Evolutionary conservation across 2,888 invertebrate genomes (phyloP).

Genomic region (Petrolisthes cinctipes): DNA sequence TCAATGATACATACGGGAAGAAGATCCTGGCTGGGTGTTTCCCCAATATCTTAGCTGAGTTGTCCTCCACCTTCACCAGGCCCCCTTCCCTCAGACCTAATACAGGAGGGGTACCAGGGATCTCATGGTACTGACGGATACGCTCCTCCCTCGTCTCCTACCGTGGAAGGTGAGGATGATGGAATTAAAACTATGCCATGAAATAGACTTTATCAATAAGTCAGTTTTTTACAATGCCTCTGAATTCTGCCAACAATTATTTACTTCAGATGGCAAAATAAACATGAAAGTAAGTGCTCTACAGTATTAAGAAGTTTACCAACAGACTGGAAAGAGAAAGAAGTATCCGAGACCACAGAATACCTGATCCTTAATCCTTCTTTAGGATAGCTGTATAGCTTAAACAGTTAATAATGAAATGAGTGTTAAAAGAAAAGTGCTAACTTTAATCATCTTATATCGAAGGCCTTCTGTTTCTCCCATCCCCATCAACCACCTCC

Average conservation of each 20-base stretch:
- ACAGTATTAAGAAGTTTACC: too few species aligned
- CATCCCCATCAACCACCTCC: neutral
- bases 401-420: neutral
- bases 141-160: constrained; percentile 81
- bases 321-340: too few species aligned
- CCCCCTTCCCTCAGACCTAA: constrained; percentile 82
- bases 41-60: constrained; percentile 76
- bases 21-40: constrained; percentile 78
- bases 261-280: too few species aligned
- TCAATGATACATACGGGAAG: constrained; percentile 72
- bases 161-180: neutral
- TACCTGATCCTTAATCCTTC: neutral
- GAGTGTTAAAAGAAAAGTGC: neutral
- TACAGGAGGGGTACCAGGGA: constrained; percentile 75
- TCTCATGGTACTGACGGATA: constrained; percentile 78
- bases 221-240: neutral
- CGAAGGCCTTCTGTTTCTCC: neutral
- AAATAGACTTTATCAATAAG: neutral
- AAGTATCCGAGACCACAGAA: too few species aligned
- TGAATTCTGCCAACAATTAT: neutral
- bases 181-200: neutral
- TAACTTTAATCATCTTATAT: neutral
- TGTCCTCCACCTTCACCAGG: constrained; percentile 76
- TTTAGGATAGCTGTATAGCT: neutral
- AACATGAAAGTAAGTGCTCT: too few species aligned